A percentile compares a stretch with the other conserved stretches of the same genome.
Conservation (phyloP, 2,797 vertebrate genomes). For the Myotis findleyi region DNA sequence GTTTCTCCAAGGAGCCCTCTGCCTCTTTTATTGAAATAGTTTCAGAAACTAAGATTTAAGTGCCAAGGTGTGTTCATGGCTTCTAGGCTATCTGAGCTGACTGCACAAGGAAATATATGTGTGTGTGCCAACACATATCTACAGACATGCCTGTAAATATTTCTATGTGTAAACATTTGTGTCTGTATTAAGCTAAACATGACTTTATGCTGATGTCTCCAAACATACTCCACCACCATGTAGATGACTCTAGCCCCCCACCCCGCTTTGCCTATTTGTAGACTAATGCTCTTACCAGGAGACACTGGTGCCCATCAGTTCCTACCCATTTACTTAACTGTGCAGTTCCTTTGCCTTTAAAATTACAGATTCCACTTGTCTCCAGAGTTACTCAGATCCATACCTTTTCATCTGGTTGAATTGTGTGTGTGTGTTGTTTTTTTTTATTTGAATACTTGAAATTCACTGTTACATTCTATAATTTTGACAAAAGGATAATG, state of each 20-base stretch:
- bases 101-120: neutral
- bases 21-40: neutral
- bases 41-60: neutral
- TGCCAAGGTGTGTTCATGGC: neutral
- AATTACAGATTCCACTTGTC: neutral
- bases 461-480: neutral
- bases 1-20: neutral
- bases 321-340: neutral
- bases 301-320: neutral
- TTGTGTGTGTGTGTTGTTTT: neutral
- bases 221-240: neutral
- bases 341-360: neutral
- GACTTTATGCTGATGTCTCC: neutral
- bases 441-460: neutral
- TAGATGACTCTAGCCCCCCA: neutral
- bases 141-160: neutral
- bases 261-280: neutral
- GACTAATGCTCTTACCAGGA: neutral
- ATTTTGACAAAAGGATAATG: neutral
- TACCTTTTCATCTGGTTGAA: neutral
- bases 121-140: neutral
- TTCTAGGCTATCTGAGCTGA: neutral
- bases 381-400: neutral
- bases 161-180: neutral
- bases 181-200: neutral